Base-by-base conservation (phyloP, 2,797 vertebrate species). In the Craterocephalus amniculus region DNA sequence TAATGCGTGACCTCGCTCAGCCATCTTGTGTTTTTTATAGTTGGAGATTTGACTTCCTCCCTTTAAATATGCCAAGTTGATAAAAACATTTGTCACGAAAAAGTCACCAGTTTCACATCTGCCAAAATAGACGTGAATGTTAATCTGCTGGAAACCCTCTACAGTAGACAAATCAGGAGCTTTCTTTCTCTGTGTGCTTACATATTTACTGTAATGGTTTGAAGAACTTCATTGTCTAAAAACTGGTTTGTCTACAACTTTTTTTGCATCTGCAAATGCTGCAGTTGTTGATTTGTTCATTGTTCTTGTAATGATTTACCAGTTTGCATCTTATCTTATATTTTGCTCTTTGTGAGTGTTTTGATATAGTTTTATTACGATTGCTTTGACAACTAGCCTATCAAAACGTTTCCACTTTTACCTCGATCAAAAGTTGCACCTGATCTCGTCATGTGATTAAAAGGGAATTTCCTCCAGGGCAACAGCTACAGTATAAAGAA, bases 401-500 rank as follows among this genome's bases (percentile, higher is more conserved):
- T 45, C 8, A 45, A 9, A 18, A 45, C 6, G 20, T 48, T 52
- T 26, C 1, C 4, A 52, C 10, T 52, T 13, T 49, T 24, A 24
- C 24, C 51, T 31, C 20, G 12, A 8, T 16, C 6, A 27, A 9
- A 4, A 43, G 27, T 26, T 14, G 24, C 26, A 11, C 16, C 16
- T 29, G 57, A 10, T 60, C 35, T 38, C 45, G 26, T 40, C 45
- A 40, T 31, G 14, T 60, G 67, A 60, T n/a, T 29, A 2, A 22
- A 22, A 40, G 49, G 55, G 36, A 61, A 20, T 54, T 70, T 62
- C 36, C 49, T 31, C 26, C 9, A 27, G 52, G 32, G 34, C 35
- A 27, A 11, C 43, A 49, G 26, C 34, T 35, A 3, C 31, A 3
- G 7, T 3, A 14, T 31, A 31, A 58, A 68, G 4, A 14, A 18